These are phyloP conservation scores for Sebastes elongatus DNA, from an alignment of 2,797 vertebrate genomes.

Conservation along the genomic window DNA sequence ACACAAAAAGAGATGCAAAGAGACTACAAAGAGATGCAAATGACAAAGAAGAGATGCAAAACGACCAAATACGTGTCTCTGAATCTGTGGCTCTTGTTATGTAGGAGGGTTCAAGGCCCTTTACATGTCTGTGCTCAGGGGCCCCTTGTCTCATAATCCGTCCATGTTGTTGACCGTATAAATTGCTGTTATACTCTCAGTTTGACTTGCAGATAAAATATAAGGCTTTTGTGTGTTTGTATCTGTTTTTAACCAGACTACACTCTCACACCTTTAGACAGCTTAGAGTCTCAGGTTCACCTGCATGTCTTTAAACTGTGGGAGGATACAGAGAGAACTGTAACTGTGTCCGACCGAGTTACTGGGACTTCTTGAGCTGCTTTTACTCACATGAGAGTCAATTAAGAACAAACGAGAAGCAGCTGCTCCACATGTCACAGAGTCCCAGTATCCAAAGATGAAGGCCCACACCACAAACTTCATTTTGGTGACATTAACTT, in stretches of 20 bases:
- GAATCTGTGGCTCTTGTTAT: too few relatives aligned
- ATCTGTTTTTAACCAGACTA: fast-evolving
- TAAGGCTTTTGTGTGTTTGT: neutral
- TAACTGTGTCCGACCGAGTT: too few relatives aligned
- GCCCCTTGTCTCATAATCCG: too few relatives aligned
- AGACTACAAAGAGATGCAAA: too few relatives aligned
- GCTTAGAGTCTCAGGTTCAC: neutral
- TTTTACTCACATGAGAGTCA: neutral
- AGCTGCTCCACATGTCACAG: constrained; percentile 30
- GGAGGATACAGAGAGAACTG: neutral
- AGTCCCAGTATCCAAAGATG: constrained; percentile 26
- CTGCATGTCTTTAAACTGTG: neutral
- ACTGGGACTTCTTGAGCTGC: neutral
- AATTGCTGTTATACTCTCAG: neutral
- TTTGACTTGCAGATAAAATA: neutral
- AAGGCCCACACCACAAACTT: neutral
- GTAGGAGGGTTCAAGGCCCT: too few relatives aligned
- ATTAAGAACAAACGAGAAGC: constrained; percentile 38
- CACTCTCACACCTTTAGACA: neutral
- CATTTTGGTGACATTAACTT: neutral
- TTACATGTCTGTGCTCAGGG: too few relatives aligned
- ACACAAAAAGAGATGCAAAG: too few relatives aligned
- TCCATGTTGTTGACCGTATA: too few relatives aligned
- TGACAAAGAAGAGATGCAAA: too few relatives aligned
- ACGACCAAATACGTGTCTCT: too few relatives aligned